These are phyloP conservation scores for Busseola fusca DNA, from an alignment of 2,888 invertebrate species.

Conservation along the genomic window DNA sequence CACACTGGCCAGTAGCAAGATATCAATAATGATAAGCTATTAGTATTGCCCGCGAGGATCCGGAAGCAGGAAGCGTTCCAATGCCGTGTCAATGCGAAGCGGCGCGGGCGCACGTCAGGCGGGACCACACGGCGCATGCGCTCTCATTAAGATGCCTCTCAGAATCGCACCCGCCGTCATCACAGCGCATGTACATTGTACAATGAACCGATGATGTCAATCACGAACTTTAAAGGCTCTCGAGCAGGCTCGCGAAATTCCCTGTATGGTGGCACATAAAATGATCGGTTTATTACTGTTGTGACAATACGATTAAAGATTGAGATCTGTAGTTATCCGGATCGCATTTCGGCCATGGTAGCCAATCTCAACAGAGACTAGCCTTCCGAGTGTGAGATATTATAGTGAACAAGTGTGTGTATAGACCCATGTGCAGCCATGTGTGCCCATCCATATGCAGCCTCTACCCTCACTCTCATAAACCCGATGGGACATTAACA, in stretches of 20 bases:
- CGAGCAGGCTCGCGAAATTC: slow-evolving; percentile 40
- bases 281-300: slow-evolving; percentile 3
- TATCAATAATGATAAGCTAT: slow-evolving; percentile 70
- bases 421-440: too few species aligned
- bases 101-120: slow-evolving; percentile 65
- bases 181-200: slow-evolving; percentile 66
- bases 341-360: not conserved
- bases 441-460: too few species aligned
- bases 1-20: slow-evolving; percentile 31
- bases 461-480: not conserved
- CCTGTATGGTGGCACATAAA: slow-evolving; percentile 34
- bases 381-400: not conserved
- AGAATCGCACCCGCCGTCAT: slow-evolving; percentile 55
- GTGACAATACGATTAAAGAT: slow-evolving; percentile 6
- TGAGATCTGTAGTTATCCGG: not conserved
- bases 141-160: slow-evolving; percentile 74
- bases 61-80: slow-evolving; percentile 85
- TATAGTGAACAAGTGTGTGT: not conserved
- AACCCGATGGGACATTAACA: not conserved
- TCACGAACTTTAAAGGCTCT: slow-evolving; percentile 61
- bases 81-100: slow-evolving; percentile 73
- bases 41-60: slow-evolving; percentile 79
- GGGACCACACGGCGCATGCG: slow-evolving; percentile 61
- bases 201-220: slow-evolving; percentile 68
- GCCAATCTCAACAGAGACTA: not conserved